Percentiles rank a stretch among this genome's conserved stretches.
phyloP scores from a whole-genome alignment of 2,888 invertebrate species.

The Lamellibrachia satsuma region DNA sequence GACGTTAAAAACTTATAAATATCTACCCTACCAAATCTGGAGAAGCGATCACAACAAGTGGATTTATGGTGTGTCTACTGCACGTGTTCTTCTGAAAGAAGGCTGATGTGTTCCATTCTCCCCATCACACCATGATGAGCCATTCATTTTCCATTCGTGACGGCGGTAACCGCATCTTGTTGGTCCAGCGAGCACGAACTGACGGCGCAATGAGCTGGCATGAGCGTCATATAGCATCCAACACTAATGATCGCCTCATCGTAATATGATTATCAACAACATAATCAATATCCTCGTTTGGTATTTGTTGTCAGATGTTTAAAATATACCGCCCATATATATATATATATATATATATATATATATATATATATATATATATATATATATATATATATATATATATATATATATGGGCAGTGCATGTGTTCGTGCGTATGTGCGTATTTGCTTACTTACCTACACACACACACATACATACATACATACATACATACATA shows the following conservation, averaged over 20 bases:
- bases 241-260: background rate
- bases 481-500: too few relatives aligned
- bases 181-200: background rate
- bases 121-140: background rate
- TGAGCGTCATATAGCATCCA: background rate
- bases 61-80: background rate
- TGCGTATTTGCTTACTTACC: too few relatives aligned
- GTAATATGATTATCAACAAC: background rate
- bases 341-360: background rate
- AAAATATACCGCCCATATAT: background rate
- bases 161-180: background rate
- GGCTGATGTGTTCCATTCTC: background rate
- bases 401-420: background rate
- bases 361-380: background rate
- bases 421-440: too few relatives aligned
- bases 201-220: background rate
- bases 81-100: background rate
- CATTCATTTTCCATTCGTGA: background rate
- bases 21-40: too few relatives aligned
- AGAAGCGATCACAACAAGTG: background rate
- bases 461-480: too few relatives aligned
- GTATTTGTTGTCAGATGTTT: background rate
- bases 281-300: background rate
- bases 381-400: background rate
- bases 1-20: too few relatives aligned